Percentiles rank a stretch among this genome's conserved stretches.
phyloP scores from a whole-genome alignment of 2,797 vertebrate genomes.

The Scolopax rusticola region DNA sequence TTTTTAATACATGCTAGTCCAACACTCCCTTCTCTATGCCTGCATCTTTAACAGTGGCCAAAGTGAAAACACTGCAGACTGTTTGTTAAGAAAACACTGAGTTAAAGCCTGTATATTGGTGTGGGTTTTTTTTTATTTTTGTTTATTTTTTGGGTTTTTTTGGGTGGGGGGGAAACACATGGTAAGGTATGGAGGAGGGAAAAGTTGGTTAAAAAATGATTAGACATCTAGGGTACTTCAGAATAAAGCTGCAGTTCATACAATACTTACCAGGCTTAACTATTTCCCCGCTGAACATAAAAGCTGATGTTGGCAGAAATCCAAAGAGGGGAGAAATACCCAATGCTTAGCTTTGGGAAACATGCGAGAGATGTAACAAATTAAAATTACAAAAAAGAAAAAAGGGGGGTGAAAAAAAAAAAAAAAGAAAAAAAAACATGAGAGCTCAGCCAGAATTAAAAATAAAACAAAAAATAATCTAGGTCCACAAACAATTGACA shows the following conservation, averaged over 20 bases:
- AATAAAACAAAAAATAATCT: not conserved
- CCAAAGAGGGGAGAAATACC: constrained; percentile 65
- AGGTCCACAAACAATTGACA: constrained; percentile 40
- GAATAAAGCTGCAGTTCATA: constrained; percentile 66
- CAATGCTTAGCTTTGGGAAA: constrained; percentile 65
- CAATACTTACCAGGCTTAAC: constrained; percentile 61
- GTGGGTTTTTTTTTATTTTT: not conserved
- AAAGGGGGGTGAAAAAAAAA: too few species aligned
- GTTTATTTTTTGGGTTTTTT: not conserved
- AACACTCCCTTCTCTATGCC: constrained; percentile 79
- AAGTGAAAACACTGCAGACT: constrained; percentile 76
- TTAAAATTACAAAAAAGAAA: not conserved
- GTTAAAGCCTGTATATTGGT: constrained; percentile 64
- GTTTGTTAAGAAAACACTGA: constrained; percentile 74
- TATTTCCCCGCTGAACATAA: constrained; percentile 68
- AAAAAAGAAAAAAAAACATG: not conserved
- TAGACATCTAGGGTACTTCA: constrained; percentile 26
- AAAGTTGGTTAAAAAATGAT: constrained; percentile 48
- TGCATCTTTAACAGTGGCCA: constrained; percentile 82
- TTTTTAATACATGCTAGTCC: constrained; percentile 75
- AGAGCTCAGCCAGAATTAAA: constrained; percentile 39
- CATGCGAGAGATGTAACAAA: constrained; percentile 25
- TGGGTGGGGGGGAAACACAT: not conserved
- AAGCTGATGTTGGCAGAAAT: constrained; percentile 66
- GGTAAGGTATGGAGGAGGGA: constrained; percentile 57